phyloP scores from a whole-genome alignment of 1,140 invertebrate genomes.

The Cotesia vestalis region DNA sequence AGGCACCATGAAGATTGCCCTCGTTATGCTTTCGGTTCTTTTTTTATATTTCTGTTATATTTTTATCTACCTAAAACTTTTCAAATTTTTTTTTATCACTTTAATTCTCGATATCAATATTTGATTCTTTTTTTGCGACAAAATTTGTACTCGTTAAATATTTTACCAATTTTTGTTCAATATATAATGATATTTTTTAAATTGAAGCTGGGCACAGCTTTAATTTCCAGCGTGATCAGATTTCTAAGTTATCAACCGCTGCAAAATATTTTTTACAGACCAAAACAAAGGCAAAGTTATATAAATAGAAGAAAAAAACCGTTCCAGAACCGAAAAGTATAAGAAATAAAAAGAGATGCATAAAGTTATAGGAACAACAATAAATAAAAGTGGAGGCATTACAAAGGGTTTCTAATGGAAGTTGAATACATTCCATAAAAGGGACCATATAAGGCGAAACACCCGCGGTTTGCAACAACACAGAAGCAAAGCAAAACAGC shows the following conservation, averaged over 20 bases:
- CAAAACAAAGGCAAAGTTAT: not conserved
- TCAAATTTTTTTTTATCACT: not conserved
- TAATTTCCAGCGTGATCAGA: not conserved
- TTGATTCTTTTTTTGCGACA: too few species aligned
- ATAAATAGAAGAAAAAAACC: not conserved
- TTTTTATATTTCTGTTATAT: conserved; percentile 26
- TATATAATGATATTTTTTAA: too few species aligned
- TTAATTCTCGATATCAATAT: not conserved
- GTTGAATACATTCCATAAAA: conserved; percentile 50
- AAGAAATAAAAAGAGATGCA: conserved; percentile 13
- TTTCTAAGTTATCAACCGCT: too few species aligned
- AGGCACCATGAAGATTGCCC: conserved; percentile 23
- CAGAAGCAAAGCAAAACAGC: conserved; percentile 24
- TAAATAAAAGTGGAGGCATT: conserved; percentile 38
- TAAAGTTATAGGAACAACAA: conserved; percentile 18
- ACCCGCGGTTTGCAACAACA: conserved; percentile 39
- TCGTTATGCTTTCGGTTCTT: conserved; percentile 30
- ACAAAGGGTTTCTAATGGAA: conserved; percentile 63
- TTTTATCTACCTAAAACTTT: conserved; percentile 24
- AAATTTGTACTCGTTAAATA: too few species aligned
- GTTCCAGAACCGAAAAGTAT: too few species aligned
- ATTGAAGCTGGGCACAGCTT: not conserved
- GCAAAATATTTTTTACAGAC: not conserved
- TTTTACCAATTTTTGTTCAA: too few species aligned
- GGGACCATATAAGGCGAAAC: conserved; percentile 59